Evolutionary conservation across 2,797 vertebrate genomes (phyloP).

Genomic region (Sternotherus odoratus): DNA sequence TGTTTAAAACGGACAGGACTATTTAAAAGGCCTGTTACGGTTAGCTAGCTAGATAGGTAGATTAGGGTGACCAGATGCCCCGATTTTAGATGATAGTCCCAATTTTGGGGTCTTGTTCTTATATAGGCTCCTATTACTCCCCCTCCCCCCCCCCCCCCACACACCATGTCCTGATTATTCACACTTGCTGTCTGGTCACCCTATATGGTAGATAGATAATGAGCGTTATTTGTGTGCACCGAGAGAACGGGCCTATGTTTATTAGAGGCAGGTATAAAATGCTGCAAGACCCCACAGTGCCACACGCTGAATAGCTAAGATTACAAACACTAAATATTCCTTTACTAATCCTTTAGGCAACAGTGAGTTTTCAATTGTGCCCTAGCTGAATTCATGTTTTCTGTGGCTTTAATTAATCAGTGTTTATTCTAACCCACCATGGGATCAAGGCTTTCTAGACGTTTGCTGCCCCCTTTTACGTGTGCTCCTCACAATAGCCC

Average conservation of each 20-base stretch:
- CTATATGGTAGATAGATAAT: no score
- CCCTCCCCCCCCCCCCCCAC: no score
- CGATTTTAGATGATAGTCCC: no score
- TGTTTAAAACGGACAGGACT: not conserved
- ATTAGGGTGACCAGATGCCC: no score
- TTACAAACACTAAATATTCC: fast-evolving
- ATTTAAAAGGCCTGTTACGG: not conserved
- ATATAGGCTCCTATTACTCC: no score
- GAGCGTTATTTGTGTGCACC: not conserved
- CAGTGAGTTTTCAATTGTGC: not conserved
- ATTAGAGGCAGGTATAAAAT: not conserved
- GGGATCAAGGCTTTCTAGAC: not conserved
- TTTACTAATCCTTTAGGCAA: not conserved
- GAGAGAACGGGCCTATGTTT: not conserved
- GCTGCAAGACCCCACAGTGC: no score
- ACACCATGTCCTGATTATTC: no score
- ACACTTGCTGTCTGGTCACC: no score
- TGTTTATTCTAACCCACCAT: not conserved
- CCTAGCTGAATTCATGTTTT: not conserved
- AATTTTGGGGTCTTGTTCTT: no score
- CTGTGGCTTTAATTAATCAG: not conserved
- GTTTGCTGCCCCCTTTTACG: no score
- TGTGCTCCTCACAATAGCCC: not conserved
- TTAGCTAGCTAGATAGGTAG: not conserved
- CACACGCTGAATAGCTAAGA: not conserved